Evolutionary conservation across 2,113 vertebrate genomes (phyloP).

Genomic region (Catharus fuscescens): DNA sequence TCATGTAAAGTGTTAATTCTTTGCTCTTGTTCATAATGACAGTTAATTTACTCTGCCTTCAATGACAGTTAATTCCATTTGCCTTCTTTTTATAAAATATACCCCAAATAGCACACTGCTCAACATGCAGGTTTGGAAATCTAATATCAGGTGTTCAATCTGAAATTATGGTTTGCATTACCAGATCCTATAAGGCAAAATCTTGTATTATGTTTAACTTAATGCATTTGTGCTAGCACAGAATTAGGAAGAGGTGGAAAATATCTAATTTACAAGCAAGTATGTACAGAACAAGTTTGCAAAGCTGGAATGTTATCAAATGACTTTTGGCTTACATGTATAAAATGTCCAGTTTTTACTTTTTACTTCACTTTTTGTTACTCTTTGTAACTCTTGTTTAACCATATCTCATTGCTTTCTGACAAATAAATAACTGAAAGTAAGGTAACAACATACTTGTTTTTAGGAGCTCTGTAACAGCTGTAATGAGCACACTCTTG

Average conservation of each 20-base stretch:
- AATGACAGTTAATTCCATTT: conserved; percentile 25
- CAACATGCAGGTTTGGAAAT: neutral
- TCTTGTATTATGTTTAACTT: neutral
- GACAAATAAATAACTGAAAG: neutral
- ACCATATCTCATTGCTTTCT: neutral
- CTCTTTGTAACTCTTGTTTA: neutral
- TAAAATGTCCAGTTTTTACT: neutral
- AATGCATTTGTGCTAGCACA: neutral
- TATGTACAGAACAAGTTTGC: neutral
- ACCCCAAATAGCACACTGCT: neutral
- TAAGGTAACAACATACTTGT: neutral
- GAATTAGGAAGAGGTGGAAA: neutral
- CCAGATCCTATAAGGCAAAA: neutral
- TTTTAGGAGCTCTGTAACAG: neutral
- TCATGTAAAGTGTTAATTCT: neutral
- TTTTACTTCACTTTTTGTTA: neutral
- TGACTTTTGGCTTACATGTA: neutral
- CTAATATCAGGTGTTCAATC: neutral
- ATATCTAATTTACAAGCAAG: neutral
- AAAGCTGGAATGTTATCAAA: neutral
- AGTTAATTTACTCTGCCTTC: conserved; percentile 20
- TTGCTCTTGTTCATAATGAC: conserved; percentile 8
- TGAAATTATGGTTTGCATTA: neutral
- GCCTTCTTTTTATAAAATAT: neutral
- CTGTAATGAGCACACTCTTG: neutral